Percentiles rank a stretch among this genome's conserved stretches.
These are phyloP conservation scores for Brachionus calyciflorus DNA, from an alignment of 1,140 invertebrate genomes.

Conservation along the genomic window DNA sequence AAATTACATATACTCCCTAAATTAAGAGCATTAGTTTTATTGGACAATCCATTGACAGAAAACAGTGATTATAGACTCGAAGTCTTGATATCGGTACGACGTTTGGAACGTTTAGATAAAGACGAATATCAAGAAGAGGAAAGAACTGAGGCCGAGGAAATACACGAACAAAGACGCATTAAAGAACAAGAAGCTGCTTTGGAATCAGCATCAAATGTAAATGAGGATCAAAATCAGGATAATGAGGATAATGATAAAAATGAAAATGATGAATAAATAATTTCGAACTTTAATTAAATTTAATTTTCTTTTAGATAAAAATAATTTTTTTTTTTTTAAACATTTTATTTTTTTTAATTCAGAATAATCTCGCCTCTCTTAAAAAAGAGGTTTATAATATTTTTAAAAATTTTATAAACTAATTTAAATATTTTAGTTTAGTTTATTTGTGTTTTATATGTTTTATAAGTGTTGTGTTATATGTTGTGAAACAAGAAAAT, in stretches of 20 bases:
- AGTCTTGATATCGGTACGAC: conserved; percentile 55
- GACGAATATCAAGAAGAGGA: conserved; percentile 60
- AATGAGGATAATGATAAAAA: conserved; percentile 11
- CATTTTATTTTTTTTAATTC: background rate
- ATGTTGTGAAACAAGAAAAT: background rate
- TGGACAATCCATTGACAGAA: conserved; percentile 57
- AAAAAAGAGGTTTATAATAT: background rate
- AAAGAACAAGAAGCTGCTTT: conserved; percentile 51
- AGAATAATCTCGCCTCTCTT: background rate
- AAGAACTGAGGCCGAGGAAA: conserved; percentile 56
- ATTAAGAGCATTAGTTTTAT: conserved; percentile 56
- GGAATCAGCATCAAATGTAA: conserved; percentile 1
- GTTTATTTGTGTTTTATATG: too few relatives aligned
- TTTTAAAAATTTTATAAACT: too few relatives aligned
- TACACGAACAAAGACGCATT: conserved; percentile 52
- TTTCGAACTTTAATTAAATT: too few relatives aligned
- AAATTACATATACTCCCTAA: conserved; percentile 56
- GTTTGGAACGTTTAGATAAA: conserved; percentile 59
- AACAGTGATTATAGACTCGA: conserved; percentile 60
- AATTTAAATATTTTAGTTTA: too few relatives aligned
- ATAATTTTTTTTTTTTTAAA: background rate
- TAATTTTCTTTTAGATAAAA: too few relatives aligned
- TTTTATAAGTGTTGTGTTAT: background rate
- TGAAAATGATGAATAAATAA: conserved; percentile 3
- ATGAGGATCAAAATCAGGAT: conserved; percentile 30